Conservation (phyloP, 2,888 invertebrate species). For the Leptinotarsa tumamoca region DNA sequence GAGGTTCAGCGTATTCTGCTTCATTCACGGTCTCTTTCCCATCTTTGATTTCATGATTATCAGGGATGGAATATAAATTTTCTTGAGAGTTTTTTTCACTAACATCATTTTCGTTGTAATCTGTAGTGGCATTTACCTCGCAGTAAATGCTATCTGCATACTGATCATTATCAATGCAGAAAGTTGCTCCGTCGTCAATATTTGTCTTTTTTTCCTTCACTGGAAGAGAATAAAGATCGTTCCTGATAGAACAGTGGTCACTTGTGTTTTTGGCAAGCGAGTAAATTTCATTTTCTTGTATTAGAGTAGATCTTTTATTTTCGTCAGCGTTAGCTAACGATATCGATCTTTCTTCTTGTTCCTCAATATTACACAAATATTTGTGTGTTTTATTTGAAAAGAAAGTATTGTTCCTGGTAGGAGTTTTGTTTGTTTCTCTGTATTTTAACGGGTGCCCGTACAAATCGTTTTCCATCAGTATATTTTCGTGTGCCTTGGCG, state of each 20-base stretch:
- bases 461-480: constrained; percentile 2
- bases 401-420: not conserved
- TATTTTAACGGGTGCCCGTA: not conserved
- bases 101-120: constrained; percentile 49
- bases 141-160: constrained; percentile 37
- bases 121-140: constrained; percentile 28
- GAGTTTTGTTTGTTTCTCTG: not conserved
- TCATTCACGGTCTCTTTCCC: constrained; percentile 43
- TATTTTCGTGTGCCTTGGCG: not conserved
- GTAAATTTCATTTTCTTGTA: constrained; percentile 6
- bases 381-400: not conserved
- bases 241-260: not conserved
- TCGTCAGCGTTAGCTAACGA: not conserved
- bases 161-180: constrained; percentile 50
- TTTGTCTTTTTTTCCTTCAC: not conserved
- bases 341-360: not conserved
- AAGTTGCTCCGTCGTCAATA: not conserved
- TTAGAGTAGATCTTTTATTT: not conserved
- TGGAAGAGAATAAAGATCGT: not conserved
- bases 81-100: constrained; percentile 32
- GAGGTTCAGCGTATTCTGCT: constrained; percentile 34
- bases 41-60: constrained; percentile 23
- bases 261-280: not conserved
- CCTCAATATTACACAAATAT: not conserved
- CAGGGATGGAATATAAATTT: constrained; percentile 39